Evolutionary conservation across 2,888 invertebrate species (phyloP), one percentile per base, ranked within the genome.

Genomic region (Rhamphomyia laevipes): DNA sequence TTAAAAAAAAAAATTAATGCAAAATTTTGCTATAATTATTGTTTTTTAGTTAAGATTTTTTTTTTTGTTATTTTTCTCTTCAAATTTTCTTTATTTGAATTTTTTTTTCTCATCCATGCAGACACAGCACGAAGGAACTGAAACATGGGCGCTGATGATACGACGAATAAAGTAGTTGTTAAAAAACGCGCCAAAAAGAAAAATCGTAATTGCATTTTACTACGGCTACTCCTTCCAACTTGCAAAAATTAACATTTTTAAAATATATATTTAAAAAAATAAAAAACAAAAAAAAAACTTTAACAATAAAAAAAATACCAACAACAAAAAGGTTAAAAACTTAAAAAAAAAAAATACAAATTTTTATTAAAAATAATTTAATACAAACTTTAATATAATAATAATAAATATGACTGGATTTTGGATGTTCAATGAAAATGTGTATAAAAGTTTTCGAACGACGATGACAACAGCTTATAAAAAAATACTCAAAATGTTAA

Each of bases 81-180:
- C 23, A 27, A 27, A 27, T 27, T 27, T 27, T 27, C 23, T 27
- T 27, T 27, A 27, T 27, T 27, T 27, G 23, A 7, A 7, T 27
- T 7, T 27, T 27, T 53, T 53, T 53, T 50, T 53, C 50, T 53
- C 49, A 51, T 50, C 47, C 50, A 53, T 51, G 51, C 53, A 53
- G 53, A 53, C 51, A 50, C 53, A 50, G 35, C 53, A 48, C 50
- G 51, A 50, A 53, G 50, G 51, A 53, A 53, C 53, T 53, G 53
- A 53, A 53, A 53, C 51, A 46, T 50, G 53, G 53, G 53, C 51
- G 53, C 48, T 51, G 53, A 42, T 21, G 40, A 40, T 40, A 40
- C 17, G 18, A 21, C 13, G 13, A 41, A 41, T 17, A 17, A 42
- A 42, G 23, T 23, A 42, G 42, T 42, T 23, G 27, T 27, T 42